Evolutionary conservation across 2,888 invertebrate genomes (phyloP), one percentile per base, ranked within the genome.

Genomic region (Formica aserva): DNA sequence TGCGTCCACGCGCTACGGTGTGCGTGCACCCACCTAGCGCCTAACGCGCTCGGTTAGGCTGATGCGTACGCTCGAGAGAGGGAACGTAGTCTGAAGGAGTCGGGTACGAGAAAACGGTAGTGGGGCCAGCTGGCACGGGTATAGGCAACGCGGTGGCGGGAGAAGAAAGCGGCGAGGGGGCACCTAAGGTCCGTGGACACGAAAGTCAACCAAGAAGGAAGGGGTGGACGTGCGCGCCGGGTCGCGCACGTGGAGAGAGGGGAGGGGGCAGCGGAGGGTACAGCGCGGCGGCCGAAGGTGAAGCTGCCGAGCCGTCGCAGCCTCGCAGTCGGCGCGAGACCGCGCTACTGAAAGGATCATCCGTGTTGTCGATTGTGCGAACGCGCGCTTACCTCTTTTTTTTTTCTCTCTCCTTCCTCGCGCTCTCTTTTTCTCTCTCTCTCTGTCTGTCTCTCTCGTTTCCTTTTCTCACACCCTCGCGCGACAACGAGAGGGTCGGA

Each of bases 271-370:
- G 91, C 89, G 93, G 91, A 91, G 93, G 92, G 91, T 92, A 91
- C 8, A 52, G 52, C 52, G 90, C 91, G 92, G 88, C 89, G 90
- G 87, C 90, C 91, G 90, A 92, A 93, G 92, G 92, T 88, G 87
- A 88, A 89, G 88, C 91, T 85, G 86, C 87, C 88, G 84, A 88
- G 88, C 82, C 88, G 90, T 78, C 87, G 85, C 82, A 83, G 91
- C 86, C 91, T 92, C 92, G 91, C 94, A 94, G 94, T 94, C 94
- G 93, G 94, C 94, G 94, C 94, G 94, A 93, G 94, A 94, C 93
- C 92, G 94, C 94, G 94, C 94, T 94, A 94, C 92, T 92, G 94
- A 90, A 91, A 93, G 91, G 89, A 90, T 92, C 91, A 90, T 74
- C 86, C 88, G 45, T 87, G 86, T 86, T 82, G 83, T 81, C 80